phyloP scores from a whole-genome alignment of 2,113 vertebrate species.

The Pongo abelii region DNA sequence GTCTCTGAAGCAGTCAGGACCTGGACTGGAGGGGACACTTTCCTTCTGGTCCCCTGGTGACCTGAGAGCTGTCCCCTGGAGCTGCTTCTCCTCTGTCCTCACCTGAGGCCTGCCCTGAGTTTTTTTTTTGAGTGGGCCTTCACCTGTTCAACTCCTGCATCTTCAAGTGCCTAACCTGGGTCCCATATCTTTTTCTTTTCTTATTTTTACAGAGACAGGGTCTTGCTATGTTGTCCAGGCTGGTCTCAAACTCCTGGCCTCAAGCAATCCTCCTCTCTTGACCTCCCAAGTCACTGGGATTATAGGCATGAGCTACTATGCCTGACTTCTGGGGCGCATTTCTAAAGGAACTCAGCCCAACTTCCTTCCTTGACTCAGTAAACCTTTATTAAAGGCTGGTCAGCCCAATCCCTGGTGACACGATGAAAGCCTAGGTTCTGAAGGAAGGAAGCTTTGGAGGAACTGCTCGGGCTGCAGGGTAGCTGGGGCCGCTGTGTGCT shows the following conservation, averaged over 20 bases:
- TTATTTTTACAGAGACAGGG: neutral
- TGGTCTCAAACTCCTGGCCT: neutral
- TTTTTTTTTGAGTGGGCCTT: neutral
- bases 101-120: neutral
- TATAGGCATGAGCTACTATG: no score
- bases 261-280: no score
- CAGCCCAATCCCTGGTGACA: neutral
- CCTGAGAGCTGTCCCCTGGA: neutral
- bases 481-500: neutral
- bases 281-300: no score
- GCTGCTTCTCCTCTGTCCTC: neutral
- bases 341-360: neutral
- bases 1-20: neutral
- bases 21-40: neutral
- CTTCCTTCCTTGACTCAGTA: neutral
- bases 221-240: no score
- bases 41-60: no score
- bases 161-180: no score
- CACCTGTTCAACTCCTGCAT: neutral
- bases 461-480: no score
- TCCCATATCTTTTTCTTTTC: neutral
- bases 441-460: neutral
- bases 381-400: neutral
- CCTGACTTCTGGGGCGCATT: neutral
- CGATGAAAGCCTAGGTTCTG: neutral